Conservation (phyloP, 2,113 vertebrate genomes). For the Columba janthina region DNA sequence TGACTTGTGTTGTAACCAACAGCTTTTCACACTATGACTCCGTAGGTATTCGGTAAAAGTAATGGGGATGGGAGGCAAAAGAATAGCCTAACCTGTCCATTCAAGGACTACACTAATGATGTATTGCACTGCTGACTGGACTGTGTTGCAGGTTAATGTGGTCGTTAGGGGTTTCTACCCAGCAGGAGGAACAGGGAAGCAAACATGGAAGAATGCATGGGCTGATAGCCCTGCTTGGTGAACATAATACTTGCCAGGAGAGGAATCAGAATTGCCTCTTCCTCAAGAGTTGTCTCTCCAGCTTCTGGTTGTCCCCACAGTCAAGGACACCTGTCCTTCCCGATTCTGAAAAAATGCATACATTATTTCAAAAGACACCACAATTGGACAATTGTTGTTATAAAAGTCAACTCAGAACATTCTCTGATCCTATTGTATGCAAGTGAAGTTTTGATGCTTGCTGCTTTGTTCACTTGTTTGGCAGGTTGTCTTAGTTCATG, state of each 20-base stretch:
- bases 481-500: slow-evolving; percentile 81
- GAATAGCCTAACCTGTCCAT: neutral
- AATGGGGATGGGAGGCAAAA: neutral
- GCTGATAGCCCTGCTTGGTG: neutral
- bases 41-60: neutral
- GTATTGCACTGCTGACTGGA: neutral
- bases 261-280: neutral
- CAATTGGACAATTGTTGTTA: neutral
- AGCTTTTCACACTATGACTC: neutral
- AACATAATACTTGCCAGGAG: neutral
- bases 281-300: neutral
- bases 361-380: neutral
- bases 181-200: neutral
- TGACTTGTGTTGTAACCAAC: neutral
- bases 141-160: neutral
- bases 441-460: neutral
- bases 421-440: neutral
- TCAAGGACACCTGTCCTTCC: neutral
- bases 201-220: neutral
- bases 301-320: neutral
- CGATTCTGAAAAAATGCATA: neutral
- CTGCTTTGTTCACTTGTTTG: neutral
- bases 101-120: neutral
- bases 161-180: neutral
- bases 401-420: neutral